Evolutionary conservation across 2,797 vertebrate species (phyloP).

Genomic region (Perodicticus potto): DNA sequence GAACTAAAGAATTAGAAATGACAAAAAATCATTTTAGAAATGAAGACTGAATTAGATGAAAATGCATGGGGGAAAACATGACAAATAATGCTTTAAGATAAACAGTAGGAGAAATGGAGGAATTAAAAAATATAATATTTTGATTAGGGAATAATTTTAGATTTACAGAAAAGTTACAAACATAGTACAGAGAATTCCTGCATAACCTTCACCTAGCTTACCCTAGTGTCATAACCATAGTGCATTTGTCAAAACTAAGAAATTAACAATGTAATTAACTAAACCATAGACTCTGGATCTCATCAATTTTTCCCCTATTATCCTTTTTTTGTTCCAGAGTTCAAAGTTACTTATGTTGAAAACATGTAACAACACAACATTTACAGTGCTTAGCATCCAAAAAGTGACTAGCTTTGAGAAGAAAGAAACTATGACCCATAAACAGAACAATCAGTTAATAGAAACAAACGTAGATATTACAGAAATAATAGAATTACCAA

Average conservation of each 20-base stretch:
- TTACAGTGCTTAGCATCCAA: not conserved
- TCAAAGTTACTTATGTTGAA: slow-evolving; percentile 9
- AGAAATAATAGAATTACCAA: not conserved
- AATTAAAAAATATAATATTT: not conserved
- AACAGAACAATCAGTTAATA: slow-evolving; percentile 14
- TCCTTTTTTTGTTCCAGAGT: not conserved
- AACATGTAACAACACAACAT: not conserved
- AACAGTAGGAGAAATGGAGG: not conserved
- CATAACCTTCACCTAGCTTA: not conserved
- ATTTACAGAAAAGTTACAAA: slow-evolving; percentile 52
- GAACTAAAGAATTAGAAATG: slow-evolving; percentile 21
- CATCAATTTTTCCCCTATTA: not conserved
- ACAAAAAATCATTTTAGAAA: slow-evolving; percentile 1
- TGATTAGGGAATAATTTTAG: slow-evolving; percentile 38
- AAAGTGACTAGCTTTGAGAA: slow-evolving; percentile 17
- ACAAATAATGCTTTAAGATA: not conserved
- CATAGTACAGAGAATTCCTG: not conserved
- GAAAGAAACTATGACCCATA: not conserved
- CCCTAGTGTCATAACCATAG: not conserved
- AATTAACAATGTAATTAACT: not conserved
- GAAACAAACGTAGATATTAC: slow-evolving; percentile 21
- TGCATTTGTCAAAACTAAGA: slow-evolving; percentile 36
- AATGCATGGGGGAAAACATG: not conserved
- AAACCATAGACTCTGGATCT: not conserved
- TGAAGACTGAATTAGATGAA: slow-evolving; percentile 32